Evolutionary conservation across 2,888 invertebrate genomes (phyloP), one percentile per base, ranked within the genome.

Genomic region (Noctua fimbriata): DNA sequence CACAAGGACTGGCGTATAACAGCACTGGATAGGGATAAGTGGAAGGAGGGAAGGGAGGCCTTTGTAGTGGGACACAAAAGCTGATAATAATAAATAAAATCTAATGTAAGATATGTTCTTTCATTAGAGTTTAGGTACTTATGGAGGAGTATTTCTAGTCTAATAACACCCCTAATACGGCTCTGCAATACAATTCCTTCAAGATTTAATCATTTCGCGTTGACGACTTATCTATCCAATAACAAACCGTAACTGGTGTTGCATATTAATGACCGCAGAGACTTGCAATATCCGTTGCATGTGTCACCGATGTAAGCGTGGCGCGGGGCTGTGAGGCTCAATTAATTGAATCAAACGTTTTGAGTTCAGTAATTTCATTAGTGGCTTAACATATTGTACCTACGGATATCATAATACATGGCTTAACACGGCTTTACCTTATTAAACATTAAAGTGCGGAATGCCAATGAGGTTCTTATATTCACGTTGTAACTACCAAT

Each of bases 401-500:
- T 14, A 72, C 9, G 12, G 14, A 49, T 4, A n/a, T n/a, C n/a
- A n/a, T n/a, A n/a, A n/a, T n/a, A 28, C 6, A 14, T 4, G n/a
- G n/a, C 18, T 52, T 47, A 18, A 58, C 28, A 80, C 24, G 4
- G 3, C 10, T 70, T 44, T 80, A n/a, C 18, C 52, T 44, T 1
- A 65, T 36, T 55, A 32, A 36, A 47, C 16, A 67, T 0, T 7
- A 44, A 63, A 63, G 28, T 28, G 36, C 44, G 18, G 28, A 9
- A 47, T 66, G 21, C 36, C 28, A 12, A 21, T 18, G 52, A 36
- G 28, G 28, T 71, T 52, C 32, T 24, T 49, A 81, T 63, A 63
- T 69, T 69, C 28, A 74, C 18, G 18, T 47, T 55, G 10, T 75
- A 82, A 81, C 65, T 65, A 81, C 52, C 60, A 55, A 82, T 74